Evolutionary conservation across 2,113 vertebrate genomes (phyloP).

Genomic region (Leptodactylus fuscus): DNA sequence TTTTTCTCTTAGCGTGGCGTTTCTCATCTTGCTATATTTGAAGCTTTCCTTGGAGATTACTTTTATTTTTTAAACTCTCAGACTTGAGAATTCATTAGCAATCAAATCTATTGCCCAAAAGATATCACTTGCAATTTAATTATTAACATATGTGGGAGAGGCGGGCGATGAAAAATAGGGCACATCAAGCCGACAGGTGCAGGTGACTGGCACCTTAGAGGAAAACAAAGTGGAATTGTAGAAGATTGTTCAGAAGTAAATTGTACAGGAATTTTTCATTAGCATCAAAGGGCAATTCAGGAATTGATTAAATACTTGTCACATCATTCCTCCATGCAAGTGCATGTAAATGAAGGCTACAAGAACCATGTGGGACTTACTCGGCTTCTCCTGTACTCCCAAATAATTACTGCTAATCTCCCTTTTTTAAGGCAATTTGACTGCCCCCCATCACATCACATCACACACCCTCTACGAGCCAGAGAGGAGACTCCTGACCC

Average conservation of each 20-base stretch:
- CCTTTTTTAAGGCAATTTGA: too few relatives aligned
- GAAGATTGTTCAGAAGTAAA: slow-evolving; percentile 16
- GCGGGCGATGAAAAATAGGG: slow-evolving; percentile 35
- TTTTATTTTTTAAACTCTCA: slow-evolving; percentile 36
- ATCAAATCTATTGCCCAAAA: slow-evolving; percentile 50
- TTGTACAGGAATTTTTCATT: not conserved
- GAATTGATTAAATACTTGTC: slow-evolving; percentile 2
- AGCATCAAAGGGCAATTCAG: slow-evolving; percentile 18
- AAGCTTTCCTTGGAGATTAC: slow-evolving; percentile 38
- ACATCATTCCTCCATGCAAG: not conserved
- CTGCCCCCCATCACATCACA: too few relatives aligned
- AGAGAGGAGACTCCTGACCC: too few relatives aligned
- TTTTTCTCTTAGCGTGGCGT: slow-evolving; percentile 13
- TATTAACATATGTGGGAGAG: slow-evolving; percentile 33
- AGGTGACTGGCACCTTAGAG: slow-evolving; percentile 33
- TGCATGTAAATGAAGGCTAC: not conserved
- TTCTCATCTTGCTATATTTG: slow-evolving; percentile 35
- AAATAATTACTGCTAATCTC: not conserved
- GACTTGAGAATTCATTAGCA: slow-evolving; percentile 48
- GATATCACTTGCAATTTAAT: slow-evolving; percentile 49
- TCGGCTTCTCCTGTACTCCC: not conserved
- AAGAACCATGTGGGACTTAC: not conserved
- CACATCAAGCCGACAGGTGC: slow-evolving; percentile 33
- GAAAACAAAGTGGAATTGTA: slow-evolving; percentile 19
- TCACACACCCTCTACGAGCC: too few relatives aligned